These are phyloP conservation scores for Dendrocincla tyrannina DNA, from an alignment of 2,797 vertebrate genomes.

Conservation along the genomic window DNA sequence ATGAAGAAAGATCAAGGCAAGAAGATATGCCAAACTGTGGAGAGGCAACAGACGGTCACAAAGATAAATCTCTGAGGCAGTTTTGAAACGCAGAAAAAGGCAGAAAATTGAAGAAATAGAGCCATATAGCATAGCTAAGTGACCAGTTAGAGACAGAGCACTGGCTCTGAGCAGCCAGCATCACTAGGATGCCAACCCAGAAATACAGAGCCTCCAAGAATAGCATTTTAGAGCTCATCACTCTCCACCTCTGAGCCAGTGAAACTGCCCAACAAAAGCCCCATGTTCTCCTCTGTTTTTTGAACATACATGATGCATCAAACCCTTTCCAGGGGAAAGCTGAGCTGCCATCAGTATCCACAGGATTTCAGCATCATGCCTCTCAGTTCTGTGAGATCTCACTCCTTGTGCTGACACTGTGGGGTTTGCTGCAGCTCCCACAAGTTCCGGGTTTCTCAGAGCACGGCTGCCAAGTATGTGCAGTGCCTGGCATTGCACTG, in stretches of 20 bases:
- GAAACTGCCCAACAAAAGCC: not conserved
- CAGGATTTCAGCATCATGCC: not conserved
- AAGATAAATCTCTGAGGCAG: not conserved
- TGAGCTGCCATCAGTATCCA: not conserved
- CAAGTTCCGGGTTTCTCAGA: not conserved
- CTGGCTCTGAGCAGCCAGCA: not conserved
- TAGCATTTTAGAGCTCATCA: not conserved
- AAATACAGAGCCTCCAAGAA: not conserved
- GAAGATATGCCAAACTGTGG: not conserved
- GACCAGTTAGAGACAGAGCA: not conserved
- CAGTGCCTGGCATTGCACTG: not conserved
- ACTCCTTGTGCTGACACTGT: not conserved
- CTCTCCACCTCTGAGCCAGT: not conserved
- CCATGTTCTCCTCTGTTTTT: not conserved
- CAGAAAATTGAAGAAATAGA: constrained; percentile 1
- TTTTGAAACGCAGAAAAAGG: not conserved
- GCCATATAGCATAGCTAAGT: not conserved
- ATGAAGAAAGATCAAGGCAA: constrained; percentile 57
- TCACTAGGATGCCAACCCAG: not conserved
- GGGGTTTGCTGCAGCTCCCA: not conserved
- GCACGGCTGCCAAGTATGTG: not conserved
- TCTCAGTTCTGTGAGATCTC: not conserved
- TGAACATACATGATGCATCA: accelerated
- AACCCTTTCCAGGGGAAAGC: not conserved
- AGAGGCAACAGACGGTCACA: not conserved